A percentile compares a stretch with the other conserved stretches of the same genome.
These are phyloP conservation scores for Congeria kusceri DNA, from an alignment of 2,888 invertebrate genomes.

Conservation along the genomic window DNA sequence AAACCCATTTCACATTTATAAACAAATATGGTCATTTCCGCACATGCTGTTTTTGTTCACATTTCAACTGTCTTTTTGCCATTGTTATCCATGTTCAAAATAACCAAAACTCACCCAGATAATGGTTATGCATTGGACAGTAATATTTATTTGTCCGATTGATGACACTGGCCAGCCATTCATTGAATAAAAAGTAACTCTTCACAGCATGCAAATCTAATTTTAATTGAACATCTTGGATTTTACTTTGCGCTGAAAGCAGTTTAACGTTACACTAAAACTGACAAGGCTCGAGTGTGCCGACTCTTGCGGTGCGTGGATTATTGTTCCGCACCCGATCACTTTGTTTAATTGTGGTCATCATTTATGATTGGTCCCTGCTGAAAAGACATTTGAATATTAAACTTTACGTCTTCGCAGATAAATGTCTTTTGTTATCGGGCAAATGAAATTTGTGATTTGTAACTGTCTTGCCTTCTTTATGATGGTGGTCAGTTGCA, in stretches of 20 bases:
- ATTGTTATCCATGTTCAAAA: constrained; percentile 55
- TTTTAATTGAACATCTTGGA: constrained; percentile 68
- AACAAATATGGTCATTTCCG: constrained; percentile 63
- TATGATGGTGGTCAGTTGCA: constrained; percentile 64
- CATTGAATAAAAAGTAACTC: constrained; percentile 48
- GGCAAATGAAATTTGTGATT: constrained; percentile 63
- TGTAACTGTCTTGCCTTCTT: constrained; percentile 56
- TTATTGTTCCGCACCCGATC: constrained; percentile 64
- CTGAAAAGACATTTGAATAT: constrained; percentile 67
- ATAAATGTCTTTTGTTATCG: constrained; percentile 66
- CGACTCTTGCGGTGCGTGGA: constrained; percentile 45
- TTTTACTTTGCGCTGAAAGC: constrained; percentile 62
- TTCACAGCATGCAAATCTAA: constrained; percentile 61
- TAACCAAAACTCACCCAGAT: constrained; percentile 54
- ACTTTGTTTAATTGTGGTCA: constrained; percentile 66
- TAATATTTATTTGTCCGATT: constrained; percentile 59
- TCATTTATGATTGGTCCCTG: constrained; percentile 63
- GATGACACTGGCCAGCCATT: constrained; percentile 59
- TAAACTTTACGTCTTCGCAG: constrained; percentile 66
- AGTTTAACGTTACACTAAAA: constrained; percentile 60
- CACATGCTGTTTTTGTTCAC: constrained; percentile 37
- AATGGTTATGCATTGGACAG: constrained; percentile 66
- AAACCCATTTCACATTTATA: constrained; percentile 55
- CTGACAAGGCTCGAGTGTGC: constrained; percentile 63
- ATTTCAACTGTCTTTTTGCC: constrained; percentile 46